phyloP scores from a whole-genome alignment of 2,113 vertebrate species.

The Salvelinus alpinus region DNA sequence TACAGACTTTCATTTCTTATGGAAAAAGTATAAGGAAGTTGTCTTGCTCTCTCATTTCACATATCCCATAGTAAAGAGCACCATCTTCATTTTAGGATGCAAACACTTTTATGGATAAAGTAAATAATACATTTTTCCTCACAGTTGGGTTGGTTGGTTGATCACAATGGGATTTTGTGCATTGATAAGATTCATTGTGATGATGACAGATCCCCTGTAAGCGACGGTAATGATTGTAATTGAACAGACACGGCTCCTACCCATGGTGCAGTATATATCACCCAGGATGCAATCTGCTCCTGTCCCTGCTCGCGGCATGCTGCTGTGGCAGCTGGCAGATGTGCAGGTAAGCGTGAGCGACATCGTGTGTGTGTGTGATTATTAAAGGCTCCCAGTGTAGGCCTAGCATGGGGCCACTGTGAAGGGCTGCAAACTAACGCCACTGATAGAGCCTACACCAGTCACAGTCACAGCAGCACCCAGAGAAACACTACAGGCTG shows the following conservation, averaged over 20 bases:
- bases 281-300: slow-evolving; percentile 63
- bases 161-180: slow-evolving; percentile 61
- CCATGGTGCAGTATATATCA: slow-evolving; percentile 62
- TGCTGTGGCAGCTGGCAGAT: slow-evolving; percentile 67
- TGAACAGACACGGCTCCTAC: slow-evolving; percentile 63
- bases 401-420: slow-evolving; percentile 37
- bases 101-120: neutral
- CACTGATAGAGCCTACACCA: neutral
- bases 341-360: slow-evolving; percentile 53
- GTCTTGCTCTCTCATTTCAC: too few relatives aligned
- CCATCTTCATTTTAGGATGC: too few relatives aligned
- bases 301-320: slow-evolving; percentile 28
- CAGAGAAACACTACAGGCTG: neutral
- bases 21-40: neutral
- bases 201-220: slow-evolving; percentile 64
- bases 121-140: neutral
- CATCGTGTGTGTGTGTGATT: slow-evolving; percentile 40
- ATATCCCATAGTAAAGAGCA: too few relatives aligned
- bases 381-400: slow-evolving; percentile 51
- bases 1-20: too few relatives aligned
- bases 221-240: slow-evolving; percentile 69
- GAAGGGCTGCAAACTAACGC: neutral
- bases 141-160: slow-evolving; percentile 9
- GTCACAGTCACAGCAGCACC: neutral
- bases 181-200: slow-evolving; percentile 49